phyloP scores from a whole-genome alignment of 2,888 invertebrate genomes.

The Notocelia uddmanniana region DNA sequence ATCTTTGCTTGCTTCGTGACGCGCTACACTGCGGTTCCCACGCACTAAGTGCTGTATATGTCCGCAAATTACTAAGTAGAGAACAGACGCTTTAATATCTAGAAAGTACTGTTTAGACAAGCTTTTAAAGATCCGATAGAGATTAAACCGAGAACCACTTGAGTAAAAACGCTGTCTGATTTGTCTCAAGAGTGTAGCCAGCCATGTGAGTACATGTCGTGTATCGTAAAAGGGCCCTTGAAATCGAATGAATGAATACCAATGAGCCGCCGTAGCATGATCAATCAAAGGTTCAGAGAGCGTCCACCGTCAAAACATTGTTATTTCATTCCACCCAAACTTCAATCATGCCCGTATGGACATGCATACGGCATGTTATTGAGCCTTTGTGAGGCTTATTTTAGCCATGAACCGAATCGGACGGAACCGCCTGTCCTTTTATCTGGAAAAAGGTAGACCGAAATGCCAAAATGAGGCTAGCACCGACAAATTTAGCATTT shows the following conservation, averaged over 20 bases:
- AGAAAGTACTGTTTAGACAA: conserved; percentile 35
- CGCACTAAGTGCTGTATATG: conserved; percentile 50
- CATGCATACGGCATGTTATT: conserved; percentile 27
- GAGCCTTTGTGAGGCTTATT: conserved; percentile 50
- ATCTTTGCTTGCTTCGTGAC: conserved; percentile 58
- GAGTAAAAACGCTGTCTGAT: conserved; percentile 10
- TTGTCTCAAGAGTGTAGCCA: conserved; percentile 19
- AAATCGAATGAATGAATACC: conserved; percentile 32
- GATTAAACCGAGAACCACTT: conserved; percentile 32
- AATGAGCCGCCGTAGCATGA: conserved; percentile 24
- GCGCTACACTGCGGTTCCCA: conserved; percentile 63
- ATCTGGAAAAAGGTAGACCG: conserved; percentile 56
- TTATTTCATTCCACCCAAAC: conserved; percentile 34
- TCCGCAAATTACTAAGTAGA: conserved; percentile 51
- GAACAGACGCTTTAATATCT: conserved; percentile 27
- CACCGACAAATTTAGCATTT: conserved; percentile 71
- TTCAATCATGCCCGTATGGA: conserved; percentile 33
- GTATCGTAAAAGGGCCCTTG: conserved; percentile 26
- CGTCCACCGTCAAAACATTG: conserved; percentile 16
- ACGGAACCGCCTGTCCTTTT: conserved; percentile 51
- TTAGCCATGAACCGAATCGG: conserved; percentile 54
- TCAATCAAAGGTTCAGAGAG: conserved; percentile 35
- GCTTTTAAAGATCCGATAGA: conserved; percentile 31
- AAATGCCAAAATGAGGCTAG: conserved; percentile 54
- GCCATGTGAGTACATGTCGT: conserved; percentile 23